Base-by-base conservation (phyloP, 37 sponge, comb jelly and placozoan genomes). In the Crambe crambe region DNA sequence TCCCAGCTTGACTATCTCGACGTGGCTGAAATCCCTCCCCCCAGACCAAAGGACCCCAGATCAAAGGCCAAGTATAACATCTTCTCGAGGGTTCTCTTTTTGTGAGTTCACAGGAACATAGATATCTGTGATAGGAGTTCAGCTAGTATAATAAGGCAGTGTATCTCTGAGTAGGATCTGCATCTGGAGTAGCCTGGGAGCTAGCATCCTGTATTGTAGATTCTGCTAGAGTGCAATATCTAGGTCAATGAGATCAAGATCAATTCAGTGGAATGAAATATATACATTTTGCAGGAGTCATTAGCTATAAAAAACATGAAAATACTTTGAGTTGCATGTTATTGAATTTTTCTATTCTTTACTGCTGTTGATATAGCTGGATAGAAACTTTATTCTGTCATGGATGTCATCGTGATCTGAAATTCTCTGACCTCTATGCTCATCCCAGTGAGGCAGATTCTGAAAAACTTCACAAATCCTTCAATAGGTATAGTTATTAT, bases 371-470 rank as follows among this genome's bases (percentile, higher is more conserved):
- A 20, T 18, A 5, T 58, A 91, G 88, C 57, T 91, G 92, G 92
- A 9, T 91, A n/a, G 92, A 86, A 32, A 75, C 79, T 15, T 58
- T 91, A 40, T 66, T 91, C 57, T 83, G 75, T 72, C 30, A n/a
- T 25, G 92, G 92, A 23, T 80, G 67, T 58, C 37, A 73, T 56
- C 75, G 74, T n/a, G 66, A 36, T 9, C 75, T 91, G n/a, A 56
- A 76, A 0, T 76, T 87, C 20, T 68, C 54, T 15, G 92, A 91
- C 63, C 70, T 91, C 25, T 87, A 83, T 60, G 80, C 63, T 38
- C 64, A 68, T 30, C 91, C 91, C 0, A 35, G 58, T 2, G 89
- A 88, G 41, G 64, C 79, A 0, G 75, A 83, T 21, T 80, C 92
- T 31, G 57, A 80, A 63, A 25, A 56, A 21, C 84, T 91, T 65